Evolutionary conservation across 2,113 vertebrate genomes (phyloP), one percentile per base, ranked within the genome.

Genomic region (Paramormyrops kingsleyae): DNA sequence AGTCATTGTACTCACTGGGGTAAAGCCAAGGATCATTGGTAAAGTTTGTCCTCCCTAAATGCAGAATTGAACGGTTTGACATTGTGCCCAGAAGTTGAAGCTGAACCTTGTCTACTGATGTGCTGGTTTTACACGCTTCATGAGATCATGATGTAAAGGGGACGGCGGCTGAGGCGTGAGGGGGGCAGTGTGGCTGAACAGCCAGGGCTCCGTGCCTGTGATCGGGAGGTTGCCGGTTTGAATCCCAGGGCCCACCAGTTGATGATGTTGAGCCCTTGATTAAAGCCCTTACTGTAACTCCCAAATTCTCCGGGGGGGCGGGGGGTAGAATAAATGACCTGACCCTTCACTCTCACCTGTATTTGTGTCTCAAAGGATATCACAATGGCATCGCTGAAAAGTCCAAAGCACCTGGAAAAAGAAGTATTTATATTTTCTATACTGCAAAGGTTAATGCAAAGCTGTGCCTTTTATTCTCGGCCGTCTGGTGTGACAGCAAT

Each of bases 1-100:
- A 94, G 91, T 91, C 92, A 90, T 92, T 91, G 91, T 88, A 87
- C 21, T 87, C 90, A 92, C 92, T 89, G 74, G 31, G 15, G 6
- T 80, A 80, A 15, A 80, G 35, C 74, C 31, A 42, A 4, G 27
- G n/a, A 5, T 91, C 89, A 90, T 92, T 91, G 88, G 87, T 91
- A 92, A 89, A 90, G 87, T 13, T 31, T 17, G 19, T 4, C 39
- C 53, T 6, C 87, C 87, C 39, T 87, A 59, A 59, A 62, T 27
- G 56, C 56, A 17, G 31, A 59, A 42, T 19, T 35, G 27, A 27
- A 86, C 50, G 42, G n/a, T 3, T n/a, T 52, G 42, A 85, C 47
- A 53, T 50, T 13, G n/a, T 39, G 31, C 70, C 27, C 70, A 39
- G 70, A 77, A 77, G 4, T 31, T 77, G 27, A 35, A 31, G n/a